Percentiles rank a stretch among this genome's conserved stretches.
phyloP scores from a whole-genome alignment of 1,140 invertebrate species.

The Hyles euphorbiae region DNA sequence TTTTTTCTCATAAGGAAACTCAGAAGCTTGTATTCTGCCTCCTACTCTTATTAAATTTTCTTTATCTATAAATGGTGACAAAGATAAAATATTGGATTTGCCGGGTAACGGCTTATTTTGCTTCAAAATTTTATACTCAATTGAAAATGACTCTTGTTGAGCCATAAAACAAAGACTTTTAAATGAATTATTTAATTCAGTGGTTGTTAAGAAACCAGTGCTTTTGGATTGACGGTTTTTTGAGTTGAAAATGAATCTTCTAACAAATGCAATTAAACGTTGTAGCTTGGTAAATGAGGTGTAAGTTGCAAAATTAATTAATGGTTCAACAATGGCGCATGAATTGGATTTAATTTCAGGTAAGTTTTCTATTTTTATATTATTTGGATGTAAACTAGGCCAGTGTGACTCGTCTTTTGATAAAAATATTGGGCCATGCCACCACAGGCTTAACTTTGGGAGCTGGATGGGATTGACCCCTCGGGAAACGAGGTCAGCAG shows the following conservation, averaged over 20 bases:
- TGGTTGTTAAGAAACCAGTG: slow-evolving; percentile 3
- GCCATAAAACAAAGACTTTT: slow-evolving; percentile 1
- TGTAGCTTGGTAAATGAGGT: slow-evolving; percentile 5
- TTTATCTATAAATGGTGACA: slow-evolving; percentile 19
- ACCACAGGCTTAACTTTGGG: slow-evolving; percentile 11
- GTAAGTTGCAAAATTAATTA: not conserved
- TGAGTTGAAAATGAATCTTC: slow-evolving; percentile 9
- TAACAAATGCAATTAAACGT: slow-evolving; percentile 3
- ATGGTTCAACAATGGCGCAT: too few species aligned
- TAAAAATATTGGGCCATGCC: slow-evolving; percentile 11
- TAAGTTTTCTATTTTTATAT: slow-evolving; percentile 1
- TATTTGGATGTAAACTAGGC: not conserved
- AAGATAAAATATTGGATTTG: not conserved
- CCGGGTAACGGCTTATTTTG: not conserved
- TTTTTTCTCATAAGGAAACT: slow-evolving; percentile 17
- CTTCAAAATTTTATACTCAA: slow-evolving; percentile 8
- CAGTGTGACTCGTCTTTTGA: not conserved
- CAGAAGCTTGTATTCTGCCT: slow-evolving; percentile 14
- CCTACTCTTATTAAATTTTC: slow-evolving; percentile 15
- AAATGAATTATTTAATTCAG: slow-evolving; percentile 12
- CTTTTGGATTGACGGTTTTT: not conserved
- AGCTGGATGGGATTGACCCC: slow-evolving; percentile 20
- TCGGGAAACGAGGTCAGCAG: slow-evolving; percentile 32
- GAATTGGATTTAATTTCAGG: slow-evolving; percentile 9
- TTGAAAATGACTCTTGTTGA: slow-evolving; percentile 10